Conservation (phyloP, 2,113 vertebrate genomes). For the Sylvicapra grimmia region DNA sequence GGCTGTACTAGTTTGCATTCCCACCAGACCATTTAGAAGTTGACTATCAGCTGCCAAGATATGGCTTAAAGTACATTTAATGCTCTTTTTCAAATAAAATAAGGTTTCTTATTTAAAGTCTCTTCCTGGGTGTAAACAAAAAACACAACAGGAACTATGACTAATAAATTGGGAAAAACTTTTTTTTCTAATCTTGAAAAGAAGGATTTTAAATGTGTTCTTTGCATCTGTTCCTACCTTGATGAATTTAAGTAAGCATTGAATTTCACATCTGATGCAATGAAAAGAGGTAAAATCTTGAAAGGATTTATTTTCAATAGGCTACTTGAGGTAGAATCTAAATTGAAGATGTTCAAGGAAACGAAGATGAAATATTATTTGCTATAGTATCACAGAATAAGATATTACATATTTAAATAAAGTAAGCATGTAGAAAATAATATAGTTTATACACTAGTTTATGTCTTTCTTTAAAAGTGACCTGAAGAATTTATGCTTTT, state of each 20-base stretch:
- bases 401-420: neutral
- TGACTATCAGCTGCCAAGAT: neutral
- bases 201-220: neutral
- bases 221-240: neutral
- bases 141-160: neutral
- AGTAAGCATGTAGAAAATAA: neutral
- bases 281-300: neutral
- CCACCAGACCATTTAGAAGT: neutral
- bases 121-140: neutral
- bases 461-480: neutral
- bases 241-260: neutral
- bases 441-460: neutral
- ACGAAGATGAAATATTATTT: neutral
- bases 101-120: neutral
- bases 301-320: neutral
- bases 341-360: neutral
- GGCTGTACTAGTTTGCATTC: too few species aligned
- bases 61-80: neutral
- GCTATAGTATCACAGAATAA: neutral
- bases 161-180: neutral
- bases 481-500: neutral
- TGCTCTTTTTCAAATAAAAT: slow-evolving; percentile 8
- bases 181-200: neutral
- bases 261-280: neutral
- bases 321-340: neutral